Evolutionary conservation across 2,888 invertebrate genomes (phyloP), one percentile per base, ranked within the genome.

Genomic region (Apeira syringaria): DNA sequence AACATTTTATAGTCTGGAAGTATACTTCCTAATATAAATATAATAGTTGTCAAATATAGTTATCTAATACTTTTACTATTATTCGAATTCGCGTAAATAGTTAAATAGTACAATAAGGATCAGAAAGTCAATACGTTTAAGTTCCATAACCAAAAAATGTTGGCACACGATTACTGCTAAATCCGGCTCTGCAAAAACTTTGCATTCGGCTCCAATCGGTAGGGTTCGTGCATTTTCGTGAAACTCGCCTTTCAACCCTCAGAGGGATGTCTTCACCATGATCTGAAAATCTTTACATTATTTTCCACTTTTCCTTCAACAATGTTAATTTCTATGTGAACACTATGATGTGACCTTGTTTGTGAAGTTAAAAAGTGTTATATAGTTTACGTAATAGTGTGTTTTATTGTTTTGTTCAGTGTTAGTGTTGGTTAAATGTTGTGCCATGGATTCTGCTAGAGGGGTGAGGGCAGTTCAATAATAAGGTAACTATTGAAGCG

Each of bases 121-220:
- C n/a, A n/a, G n/a, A n/a, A n/a, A n/a, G n/a, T n/a, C n/a, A n/a
- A n/a, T n/a, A n/a, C 20, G 13, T 7, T 29, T 35, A n/a, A 6
- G 39, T 36, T 32, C 12, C 6, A 8, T 34, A 30, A 7, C 10
- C 31, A 47, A 43, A 24, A 25, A 2, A 40, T 34, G 38, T 24
- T 24, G 9, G 24, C 20, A 20, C 20, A 47, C 41, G 40, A 5
- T 42, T 45, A 13, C 18, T 30, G 28, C 59, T 43, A 46, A 75
- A 56, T 82, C 53, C 82, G 59, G 33, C 71, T 59, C 88, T 85
- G 83, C 44, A 15, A 30, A 46, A 44, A 64, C 80, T 87, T 82
- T 83, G 79, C 80, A 82, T 79, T 89, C 88, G 89, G 80, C 45
- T 30, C 50, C 28, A 53, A 51, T 88, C 88, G 88, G 76, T 48